Evolutionary conservation across 1,140 invertebrate genomes (phyloP), one percentile per base, ranked within the genome.

Genomic region (Camponotus pennsylvanicus): DNA sequence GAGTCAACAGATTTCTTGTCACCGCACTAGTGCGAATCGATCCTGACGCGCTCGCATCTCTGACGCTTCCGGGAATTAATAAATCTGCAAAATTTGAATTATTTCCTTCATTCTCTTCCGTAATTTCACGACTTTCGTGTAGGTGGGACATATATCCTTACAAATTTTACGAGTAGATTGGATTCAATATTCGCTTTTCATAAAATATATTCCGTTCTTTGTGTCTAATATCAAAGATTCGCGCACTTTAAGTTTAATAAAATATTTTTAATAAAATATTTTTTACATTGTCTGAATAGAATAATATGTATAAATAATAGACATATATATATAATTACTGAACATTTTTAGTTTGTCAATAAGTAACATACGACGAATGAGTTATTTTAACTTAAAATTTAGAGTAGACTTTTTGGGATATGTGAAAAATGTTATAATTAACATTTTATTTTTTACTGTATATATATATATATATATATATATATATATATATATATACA

Each of bases 1-100:
- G 92, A 92, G 92, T 93, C 92, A 93, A 93, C 92, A 92, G 91
- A 92, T 93, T 92, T 90, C 78, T 92, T 91, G 86, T 92, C 90
- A 88, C 82, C 88, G 67, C 88, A 87, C 73, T 88, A 69, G 66
- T 88, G 83, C 77, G 70, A 91, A 89, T 92, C 89, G 89, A 93
- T 90, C 87, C 88, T 67, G 61, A 87, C 84, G 52, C 27, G 69
- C 55, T 52, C 69, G 64, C 59, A 66, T n/a, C 52, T 40, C 61
- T 76, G 18, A 69, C 32, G 49, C 66, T 85, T 63, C 27, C 49
- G n/a, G 77, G 75, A 89, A 89, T 89, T 89, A 89, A 83, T 83
- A 83, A 83, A 75, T 85, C 80, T 79, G 55, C 13, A 76, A 85
- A 75, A 76, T 79, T 87, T 89, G 61, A 79, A 55, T 80, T 69